Conservation (phyloP, 2,113 vertebrate genomes). For the Chaetodon trifascialis region DNA sequence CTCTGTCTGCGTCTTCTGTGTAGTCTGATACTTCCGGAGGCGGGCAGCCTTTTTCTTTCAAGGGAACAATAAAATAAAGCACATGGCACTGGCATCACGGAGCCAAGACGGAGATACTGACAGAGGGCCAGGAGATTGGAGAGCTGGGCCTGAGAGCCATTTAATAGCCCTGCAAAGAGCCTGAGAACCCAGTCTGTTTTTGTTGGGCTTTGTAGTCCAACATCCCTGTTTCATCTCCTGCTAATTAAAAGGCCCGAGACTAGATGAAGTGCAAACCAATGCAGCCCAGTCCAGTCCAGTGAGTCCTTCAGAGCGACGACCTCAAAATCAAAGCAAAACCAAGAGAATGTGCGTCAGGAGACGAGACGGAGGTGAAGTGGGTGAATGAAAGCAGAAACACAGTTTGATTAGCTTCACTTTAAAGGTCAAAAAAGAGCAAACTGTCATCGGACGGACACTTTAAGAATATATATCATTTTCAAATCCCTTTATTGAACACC, state of each 20-base stretch:
- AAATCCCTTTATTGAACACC: slow-evolving; percentile 75
- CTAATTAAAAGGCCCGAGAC: slow-evolving; percentile 62
- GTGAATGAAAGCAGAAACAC: slow-evolving; percentile 47
- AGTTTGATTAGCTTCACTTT: slow-evolving; percentile 47
- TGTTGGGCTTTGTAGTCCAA: slow-evolving; percentile 43
- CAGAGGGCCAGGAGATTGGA: slow-evolving; percentile 35
- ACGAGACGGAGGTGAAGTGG: slow-evolving; percentile 4
- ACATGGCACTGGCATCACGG: slow-evolving; percentile 41
- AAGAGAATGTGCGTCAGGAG: slow-evolving; percentile 44
- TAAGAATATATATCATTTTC: slow-evolving; percentile 24
- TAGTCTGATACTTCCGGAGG: slow-evolving; percentile 47
- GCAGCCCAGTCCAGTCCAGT: neutral
- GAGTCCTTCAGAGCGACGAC: slow-evolving; percentile 30
- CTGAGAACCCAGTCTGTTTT: slow-evolving; percentile 58
- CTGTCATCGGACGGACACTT: slow-evolving; percentile 14
- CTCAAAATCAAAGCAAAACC: slow-evolving; percentile 58
- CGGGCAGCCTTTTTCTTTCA: slow-evolving; percentile 39
- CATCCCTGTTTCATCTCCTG: slow-evolving; percentile 49
- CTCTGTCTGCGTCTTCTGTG: slow-evolving; percentile 41
- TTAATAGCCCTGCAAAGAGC: slow-evolving; percentile 41
- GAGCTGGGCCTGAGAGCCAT: slow-evolving; percentile 22
- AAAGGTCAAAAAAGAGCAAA: slow-evolving; percentile 1
- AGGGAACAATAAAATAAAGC: slow-evolving; percentile 55
- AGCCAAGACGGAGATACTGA: slow-evolving; percentile 46
- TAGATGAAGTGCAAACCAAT: slow-evolving; percentile 50